Evolutionary conservation across 2,113 vertebrate species (phyloP).

Genomic region (Carassius carassius): DNA sequence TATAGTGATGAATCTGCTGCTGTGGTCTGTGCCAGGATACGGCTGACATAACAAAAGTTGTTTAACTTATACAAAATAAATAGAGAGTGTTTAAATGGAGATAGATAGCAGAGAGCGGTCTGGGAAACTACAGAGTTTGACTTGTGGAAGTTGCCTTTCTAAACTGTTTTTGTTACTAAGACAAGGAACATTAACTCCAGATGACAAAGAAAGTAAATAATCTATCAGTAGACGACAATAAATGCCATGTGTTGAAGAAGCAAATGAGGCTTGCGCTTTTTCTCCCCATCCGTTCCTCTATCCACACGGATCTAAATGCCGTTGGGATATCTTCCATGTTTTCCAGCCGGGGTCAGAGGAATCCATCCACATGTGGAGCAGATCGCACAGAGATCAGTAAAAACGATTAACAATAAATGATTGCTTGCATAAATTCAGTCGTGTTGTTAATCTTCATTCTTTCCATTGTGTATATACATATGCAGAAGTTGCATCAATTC

Average conservation of each 20-base stretch:
- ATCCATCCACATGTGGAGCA: constrained; percentile 5
- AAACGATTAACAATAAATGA: constrained; percentile 12
- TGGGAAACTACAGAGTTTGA: constrained; percentile 80
- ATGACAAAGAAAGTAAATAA: constrained; percentile 80
- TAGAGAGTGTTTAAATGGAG: constrained; percentile 79
- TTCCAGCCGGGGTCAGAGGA: constrained; percentile 14
- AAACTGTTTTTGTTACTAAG: constrained; percentile 84
- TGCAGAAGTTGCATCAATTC: background rate
- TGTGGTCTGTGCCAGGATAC: constrained; percentile 71
- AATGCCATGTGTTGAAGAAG: constrained; percentile 71
- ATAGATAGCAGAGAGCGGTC: constrained; percentile 78
- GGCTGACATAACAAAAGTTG: constrained; percentile 80
- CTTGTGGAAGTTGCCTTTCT: constrained; percentile 83
- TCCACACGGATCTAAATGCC: constrained; percentile 43
- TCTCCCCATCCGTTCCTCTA: constrained; percentile 62
- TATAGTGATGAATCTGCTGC: constrained; percentile 77
- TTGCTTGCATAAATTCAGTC: constrained; percentile 15
- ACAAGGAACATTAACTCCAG: constrained; percentile 83
- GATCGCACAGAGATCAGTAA: background rate
- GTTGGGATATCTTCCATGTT: constrained; percentile 40
- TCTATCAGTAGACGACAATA: constrained; percentile 70
- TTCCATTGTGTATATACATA: constrained; percentile 10
- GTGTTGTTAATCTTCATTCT: background rate
- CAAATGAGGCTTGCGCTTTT: constrained; percentile 72
- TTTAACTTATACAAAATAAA: constrained; percentile 84